Evolutionary conservation across 1,140 invertebrate species (phyloP), one percentile per base, ranked within the genome.

Genomic region (Bombus ignitus): DNA sequence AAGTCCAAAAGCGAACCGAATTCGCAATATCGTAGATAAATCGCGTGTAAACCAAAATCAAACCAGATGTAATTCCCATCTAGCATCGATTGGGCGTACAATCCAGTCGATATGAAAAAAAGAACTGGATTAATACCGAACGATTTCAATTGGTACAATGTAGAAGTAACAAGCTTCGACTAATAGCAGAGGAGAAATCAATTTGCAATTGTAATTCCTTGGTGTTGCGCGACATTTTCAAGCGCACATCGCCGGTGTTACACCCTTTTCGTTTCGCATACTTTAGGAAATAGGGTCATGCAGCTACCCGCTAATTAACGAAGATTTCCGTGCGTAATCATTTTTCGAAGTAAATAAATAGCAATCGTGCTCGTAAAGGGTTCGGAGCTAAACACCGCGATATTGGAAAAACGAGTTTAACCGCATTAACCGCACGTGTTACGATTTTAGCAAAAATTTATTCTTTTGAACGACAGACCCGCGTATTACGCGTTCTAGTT

Each of bases 141-240:
- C 53, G 53, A 59, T 76, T 76, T 62, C 74, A 10, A 62, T 59
- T 39, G 74, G 5, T 12, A 6, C 22, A 12, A 10, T 53, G 8
- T 28, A 39, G 28, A 4, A 35, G 22, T 13, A 44, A 37, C 53
- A 62, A 37, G 35, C 32, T 28, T n/a, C 22, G 35, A 59, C 37
- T 76, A 76, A 76, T 18, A 74, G 81, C 39, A 57, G 81, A 68
- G 70, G 72, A 53, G 53, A 42, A 72, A 83, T 35, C 72, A n/a
- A 74, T 83, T 83, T 83, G 81, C 81, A 83, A 83, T 83, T 75
- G 81, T 83, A 83, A 83, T 83, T 42, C n/a, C 25, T 35, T 72
- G 25, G 66, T 6, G 62, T n/a, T 12, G 35, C 59, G n/a, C 57
- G 28, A 32, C n/a, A 6, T 65, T 71, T 81, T 42, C 71, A 25